phyloP scores from a whole-genome alignment of 2,113 vertebrate genomes.

The Ranitomeya imitator region DNA sequence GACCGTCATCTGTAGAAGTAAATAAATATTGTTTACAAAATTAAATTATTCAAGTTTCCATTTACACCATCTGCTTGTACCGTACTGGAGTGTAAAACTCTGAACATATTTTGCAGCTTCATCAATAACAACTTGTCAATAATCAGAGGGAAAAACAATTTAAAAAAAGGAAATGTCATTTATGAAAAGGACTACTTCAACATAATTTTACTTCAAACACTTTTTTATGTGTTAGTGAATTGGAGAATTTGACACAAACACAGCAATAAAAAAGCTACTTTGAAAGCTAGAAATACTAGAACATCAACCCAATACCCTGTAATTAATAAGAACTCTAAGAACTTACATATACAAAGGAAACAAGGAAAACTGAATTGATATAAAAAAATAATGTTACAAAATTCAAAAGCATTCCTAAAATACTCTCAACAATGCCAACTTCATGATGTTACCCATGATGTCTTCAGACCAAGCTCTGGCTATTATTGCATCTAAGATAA shows the following conservation, averaged over 20 bases:
- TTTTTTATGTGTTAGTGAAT: constrained; percentile 1
- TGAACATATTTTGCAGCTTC: constrained; percentile 6
- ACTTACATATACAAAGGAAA: not conserved
- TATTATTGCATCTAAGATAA: too few relatives aligned
- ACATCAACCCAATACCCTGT: not conserved
- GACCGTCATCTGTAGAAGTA: constrained; percentile 12
- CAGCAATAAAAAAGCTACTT: not conserved
- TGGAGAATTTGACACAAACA: constrained; percentile 9
- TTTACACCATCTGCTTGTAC: constrained; percentile 33
- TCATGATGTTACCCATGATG: too few relatives aligned
- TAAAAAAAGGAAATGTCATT: not conserved
- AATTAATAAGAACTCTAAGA: not conserved
- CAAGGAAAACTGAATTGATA: not conserved
- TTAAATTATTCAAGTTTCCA: constrained; percentile 47
- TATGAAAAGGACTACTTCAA: not conserved
- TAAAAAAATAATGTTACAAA: not conserved
- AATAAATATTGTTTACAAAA: constrained; percentile 22
- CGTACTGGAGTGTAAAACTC: not conserved
- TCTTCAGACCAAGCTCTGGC: too few relatives aligned
- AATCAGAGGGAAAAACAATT: constrained; percentile 35
- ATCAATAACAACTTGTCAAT: constrained; percentile 38
- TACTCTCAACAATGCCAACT: not conserved
- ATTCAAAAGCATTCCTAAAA: not conserved
- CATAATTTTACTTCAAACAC: not conserved
- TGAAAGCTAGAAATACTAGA: not conserved